A percentile compares a stretch with the other conserved stretches of the same genome.
phyloP scores from a whole-genome alignment of 2,113 vertebrate species.

The Psittacula cyanocephala region DNA sequence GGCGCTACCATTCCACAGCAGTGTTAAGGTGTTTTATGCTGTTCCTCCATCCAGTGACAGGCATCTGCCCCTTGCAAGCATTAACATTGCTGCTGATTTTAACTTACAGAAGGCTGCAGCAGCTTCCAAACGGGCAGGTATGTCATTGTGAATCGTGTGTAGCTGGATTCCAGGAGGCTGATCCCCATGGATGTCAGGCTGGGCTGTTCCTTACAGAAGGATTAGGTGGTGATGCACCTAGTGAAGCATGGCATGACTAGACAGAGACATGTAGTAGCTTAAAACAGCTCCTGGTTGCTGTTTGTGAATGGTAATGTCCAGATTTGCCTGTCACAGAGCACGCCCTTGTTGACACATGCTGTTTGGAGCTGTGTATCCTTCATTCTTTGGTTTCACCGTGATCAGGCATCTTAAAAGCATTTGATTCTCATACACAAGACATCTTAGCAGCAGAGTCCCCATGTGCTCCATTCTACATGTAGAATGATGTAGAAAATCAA shows the following conservation, averaged over 20 bases:
- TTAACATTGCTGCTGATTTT: background rate
- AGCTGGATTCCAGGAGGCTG: background rate
- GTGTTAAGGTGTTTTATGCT: too few species aligned
- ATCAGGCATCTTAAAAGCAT: background rate
- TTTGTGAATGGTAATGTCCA: background rate
- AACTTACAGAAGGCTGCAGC: background rate
- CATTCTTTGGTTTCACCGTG: fast-evolving
- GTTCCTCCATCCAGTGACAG: fast-evolving
- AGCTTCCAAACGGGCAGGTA: background rate
- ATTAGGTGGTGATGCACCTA: background rate
- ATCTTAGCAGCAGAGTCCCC: background rate
- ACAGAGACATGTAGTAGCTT: background rate
- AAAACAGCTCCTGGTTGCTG: background rate
- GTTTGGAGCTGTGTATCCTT: background rate
- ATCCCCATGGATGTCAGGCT: background rate
- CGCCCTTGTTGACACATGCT: background rate
- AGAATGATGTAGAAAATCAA: background rate
- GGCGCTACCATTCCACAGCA: background rate
- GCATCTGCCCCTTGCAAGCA: background rate
- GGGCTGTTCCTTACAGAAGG: background rate
- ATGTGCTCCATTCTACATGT: background rate
- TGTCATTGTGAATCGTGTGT: background rate
- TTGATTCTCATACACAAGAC: background rate
- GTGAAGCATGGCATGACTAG: fast-evolving
- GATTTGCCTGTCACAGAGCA: background rate